A percentile compares a stretch with the other conserved stretches of the same genome.
Conservation (phyloP, 2,888 invertebrate species). For the Omphaloscelis lunosa region DNA sequence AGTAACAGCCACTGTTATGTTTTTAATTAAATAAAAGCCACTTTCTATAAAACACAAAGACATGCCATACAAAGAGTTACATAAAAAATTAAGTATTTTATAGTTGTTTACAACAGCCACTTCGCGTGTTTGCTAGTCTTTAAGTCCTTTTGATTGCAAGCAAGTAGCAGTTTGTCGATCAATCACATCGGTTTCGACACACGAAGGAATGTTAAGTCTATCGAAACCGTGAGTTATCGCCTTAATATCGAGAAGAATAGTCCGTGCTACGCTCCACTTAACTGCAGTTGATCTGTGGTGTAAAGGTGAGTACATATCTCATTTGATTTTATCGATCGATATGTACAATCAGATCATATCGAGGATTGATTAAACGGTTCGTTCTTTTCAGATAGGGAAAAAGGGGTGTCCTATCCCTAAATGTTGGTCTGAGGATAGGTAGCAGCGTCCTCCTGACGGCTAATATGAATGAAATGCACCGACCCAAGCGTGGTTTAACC, state of each 20-base stretch:
- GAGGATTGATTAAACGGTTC: conserved; percentile 1
- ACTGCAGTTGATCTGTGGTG: conserved; percentile 59
- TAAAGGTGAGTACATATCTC: conserved; percentile 41
- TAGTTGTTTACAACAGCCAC: conserved; percentile 19
- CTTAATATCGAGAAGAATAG: conserved; percentile 62
- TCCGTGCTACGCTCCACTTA: conserved; percentile 65
- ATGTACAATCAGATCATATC: not conserved
- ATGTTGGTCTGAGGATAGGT: not conserved
- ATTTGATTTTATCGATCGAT: conserved; percentile 22
- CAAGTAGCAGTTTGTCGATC: conserved; percentile 42
- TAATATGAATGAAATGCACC: no score
- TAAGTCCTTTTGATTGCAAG: conserved; percentile 35
- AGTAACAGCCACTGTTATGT: conserved; percentile 20
- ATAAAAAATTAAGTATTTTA: conserved; percentile 24
- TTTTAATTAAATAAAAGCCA: conserved; percentile 18
- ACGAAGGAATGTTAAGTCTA: conserved; percentile 57
- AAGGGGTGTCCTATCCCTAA: not conserved
- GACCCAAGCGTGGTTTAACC: no score
- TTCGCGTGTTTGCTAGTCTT: conserved; percentile 53
- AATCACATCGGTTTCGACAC: conserved; percentile 60
- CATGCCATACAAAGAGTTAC: conserved; percentile 33
- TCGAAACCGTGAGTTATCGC: conserved; percentile 64
- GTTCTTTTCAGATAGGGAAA: not conserved
- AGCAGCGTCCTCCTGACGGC: not conserved
- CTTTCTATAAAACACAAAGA: conserved; percentile 31